A percentile compares a stretch with the other conserved stretches of the same genome.
Evolutionary conservation across 2,797 vertebrate species (phyloP).

Genomic region (Tiaroga cobitis): DNA sequence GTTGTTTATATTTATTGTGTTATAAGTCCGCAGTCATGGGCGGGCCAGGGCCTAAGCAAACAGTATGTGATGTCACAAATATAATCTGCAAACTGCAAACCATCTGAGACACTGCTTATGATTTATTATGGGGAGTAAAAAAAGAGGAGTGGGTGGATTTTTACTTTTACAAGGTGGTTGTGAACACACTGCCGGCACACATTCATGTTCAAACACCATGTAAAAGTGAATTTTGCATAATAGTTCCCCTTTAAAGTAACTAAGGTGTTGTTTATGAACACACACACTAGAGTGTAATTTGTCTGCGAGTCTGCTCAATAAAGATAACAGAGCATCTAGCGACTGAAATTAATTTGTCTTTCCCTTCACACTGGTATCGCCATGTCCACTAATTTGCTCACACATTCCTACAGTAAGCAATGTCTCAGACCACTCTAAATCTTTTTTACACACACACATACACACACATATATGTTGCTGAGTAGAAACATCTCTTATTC

Average conservation of each 20-base stretch:
- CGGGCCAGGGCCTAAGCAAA: no score
- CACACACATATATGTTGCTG: not conserved
- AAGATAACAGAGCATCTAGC: conserved; percentile 53
- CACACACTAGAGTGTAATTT: conserved; percentile 54
- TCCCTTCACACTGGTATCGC: conserved; percentile 11
- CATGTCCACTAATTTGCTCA: conserved; percentile 43
- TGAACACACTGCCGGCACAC: no score
- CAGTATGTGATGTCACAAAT: no score
- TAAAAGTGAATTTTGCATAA: no score
- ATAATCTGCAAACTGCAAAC: no score
- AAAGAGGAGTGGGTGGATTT: no score
- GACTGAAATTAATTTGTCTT: conserved; percentile 45
- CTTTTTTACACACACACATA: not conserved
- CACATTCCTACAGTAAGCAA: conserved; percentile 38
- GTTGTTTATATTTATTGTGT: no score
- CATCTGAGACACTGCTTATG: no score
- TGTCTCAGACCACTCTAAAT: conserved; percentile 40
- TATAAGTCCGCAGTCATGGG: no score
- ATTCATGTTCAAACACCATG: no score
- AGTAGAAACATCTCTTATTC: conserved; percentile 25
- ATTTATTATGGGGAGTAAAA: no score
- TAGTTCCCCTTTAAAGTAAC: not conserved
- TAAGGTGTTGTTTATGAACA: conserved; percentile 19
- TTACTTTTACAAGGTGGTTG: no score
- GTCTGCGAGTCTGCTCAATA: conserved; percentile 54